phyloP scores from a whole-genome alignment of 2,888 invertebrate genomes.

The Troilus luridus region DNA sequence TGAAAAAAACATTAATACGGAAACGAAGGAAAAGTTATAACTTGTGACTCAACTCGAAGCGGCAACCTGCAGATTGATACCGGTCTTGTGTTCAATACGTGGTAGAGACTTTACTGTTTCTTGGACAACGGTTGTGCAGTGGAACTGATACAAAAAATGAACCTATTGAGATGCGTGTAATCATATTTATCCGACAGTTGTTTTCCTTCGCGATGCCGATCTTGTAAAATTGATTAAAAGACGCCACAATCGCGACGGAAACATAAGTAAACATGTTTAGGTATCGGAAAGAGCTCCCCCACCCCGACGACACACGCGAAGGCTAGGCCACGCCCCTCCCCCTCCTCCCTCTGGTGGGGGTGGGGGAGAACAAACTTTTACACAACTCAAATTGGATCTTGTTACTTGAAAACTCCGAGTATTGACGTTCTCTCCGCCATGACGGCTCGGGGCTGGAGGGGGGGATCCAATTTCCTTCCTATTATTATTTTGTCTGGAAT shows the following conservation, averaged over 20 bases:
- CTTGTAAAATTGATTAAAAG: not conserved
- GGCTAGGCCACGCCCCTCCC: slow-evolving; percentile 48
- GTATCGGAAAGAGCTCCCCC: not conserved
- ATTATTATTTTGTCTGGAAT: slow-evolving; percentile 63
- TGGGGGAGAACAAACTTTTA: slow-evolving; percentile 64
- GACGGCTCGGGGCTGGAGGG: slow-evolving; percentile 47
- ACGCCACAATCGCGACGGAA: not conserved
- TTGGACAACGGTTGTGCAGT: too few relatives aligned
- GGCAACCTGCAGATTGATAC: too few relatives aligned
- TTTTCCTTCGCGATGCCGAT: not conserved
- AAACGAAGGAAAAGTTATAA: too few relatives aligned
- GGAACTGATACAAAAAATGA: too few relatives aligned
- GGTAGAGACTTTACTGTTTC: too few relatives aligned
- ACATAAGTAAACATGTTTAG: slow-evolving; percentile 33
- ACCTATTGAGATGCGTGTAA: not conserved
- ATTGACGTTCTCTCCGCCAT: slow-evolving; percentile 61
- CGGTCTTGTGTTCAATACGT: too few relatives aligned
- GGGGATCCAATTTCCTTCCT: slow-evolving; percentile 64
- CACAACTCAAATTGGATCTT: slow-evolving; percentile 65
- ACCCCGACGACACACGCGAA: slow-evolving; percentile 53
- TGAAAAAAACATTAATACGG: too few relatives aligned
- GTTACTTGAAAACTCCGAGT: slow-evolving; percentile 66
- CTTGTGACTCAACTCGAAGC: too few relatives aligned
- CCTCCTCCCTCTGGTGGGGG: slow-evolving; percentile 43
- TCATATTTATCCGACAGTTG: not conserved